Evolutionary conservation across 2,888 invertebrate genomes (phyloP).

Genomic region (Nemoura dubitans): DNA sequence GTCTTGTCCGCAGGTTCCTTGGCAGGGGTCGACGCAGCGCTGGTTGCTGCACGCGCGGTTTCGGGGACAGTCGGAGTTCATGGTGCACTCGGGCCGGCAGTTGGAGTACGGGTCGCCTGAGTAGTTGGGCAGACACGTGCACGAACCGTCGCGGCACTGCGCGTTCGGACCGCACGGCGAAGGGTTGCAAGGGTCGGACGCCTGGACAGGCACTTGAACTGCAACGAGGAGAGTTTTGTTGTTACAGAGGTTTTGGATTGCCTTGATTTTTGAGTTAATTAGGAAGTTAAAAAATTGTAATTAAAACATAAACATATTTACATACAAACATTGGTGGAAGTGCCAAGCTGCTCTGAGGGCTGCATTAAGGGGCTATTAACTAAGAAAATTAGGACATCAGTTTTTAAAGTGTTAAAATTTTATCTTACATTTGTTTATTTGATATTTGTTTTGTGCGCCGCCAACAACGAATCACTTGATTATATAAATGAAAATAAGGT

Average conservation of each 20-base stretch:
- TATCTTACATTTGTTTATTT: too few species aligned
- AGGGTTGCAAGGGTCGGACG: conserved; percentile 70
- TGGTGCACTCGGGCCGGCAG: conserved; percentile 81
- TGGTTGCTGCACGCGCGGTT: conserved; percentile 78
- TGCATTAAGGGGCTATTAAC: neutral
- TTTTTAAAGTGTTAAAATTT: too few species aligned
- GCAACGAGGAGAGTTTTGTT: conserved; percentile 58
- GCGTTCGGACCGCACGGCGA: conserved; percentile 75
- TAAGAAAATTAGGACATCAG: too few species aligned
- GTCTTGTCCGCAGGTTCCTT: conserved; percentile 66
- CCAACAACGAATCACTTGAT: too few species aligned
- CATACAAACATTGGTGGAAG: neutral
- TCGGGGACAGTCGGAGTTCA: conserved; percentile 75
- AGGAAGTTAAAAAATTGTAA: too few species aligned
- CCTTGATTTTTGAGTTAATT: too few species aligned
- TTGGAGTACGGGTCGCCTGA: conserved; percentile 74
- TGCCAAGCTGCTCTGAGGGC: neutral
- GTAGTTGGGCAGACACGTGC: conserved; percentile 75
- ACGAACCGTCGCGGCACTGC: conserved; percentile 69
- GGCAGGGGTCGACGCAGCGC: conserved; percentile 76
- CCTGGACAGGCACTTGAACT: conserved; percentile 62
- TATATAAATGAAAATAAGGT: too few species aligned
- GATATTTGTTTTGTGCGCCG: too few species aligned
- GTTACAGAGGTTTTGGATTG: too few species aligned
- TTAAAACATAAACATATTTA: too few species aligned